Conservation (phyloP, 2,113 vertebrate genomes). For the Hiodon tergisus region DNA sequence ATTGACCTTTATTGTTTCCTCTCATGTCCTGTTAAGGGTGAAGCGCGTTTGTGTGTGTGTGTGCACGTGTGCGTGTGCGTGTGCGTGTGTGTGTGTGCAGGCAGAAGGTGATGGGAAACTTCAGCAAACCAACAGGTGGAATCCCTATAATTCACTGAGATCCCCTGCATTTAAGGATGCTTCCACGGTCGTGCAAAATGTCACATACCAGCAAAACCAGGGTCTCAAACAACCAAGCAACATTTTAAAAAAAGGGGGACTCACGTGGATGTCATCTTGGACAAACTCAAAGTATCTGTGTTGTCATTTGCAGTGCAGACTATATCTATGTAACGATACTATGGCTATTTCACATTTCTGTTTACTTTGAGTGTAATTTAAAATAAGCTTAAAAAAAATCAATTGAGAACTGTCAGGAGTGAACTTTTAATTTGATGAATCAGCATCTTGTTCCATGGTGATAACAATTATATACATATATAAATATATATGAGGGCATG, state of each 20-base stretch:
- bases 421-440: conserved; percentile 74
- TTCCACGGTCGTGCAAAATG: conserved; percentile 5
- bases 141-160: conserved; percentile 27
- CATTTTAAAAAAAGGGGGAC: neutral
- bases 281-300: conserved; percentile 63
- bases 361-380: conserved; percentile 76
- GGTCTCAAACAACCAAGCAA: conserved; percentile 2
- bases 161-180: conserved; percentile 17
- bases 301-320: conserved; percentile 75
- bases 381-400: conserved; percentile 46
- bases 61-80: conserved; percentile 31
- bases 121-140: neutral
- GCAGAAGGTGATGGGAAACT: neutral
- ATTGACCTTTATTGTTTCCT: conserved; percentile 26
- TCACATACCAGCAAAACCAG: conserved; percentile 5
- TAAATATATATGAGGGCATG: conserved; percentile 93
- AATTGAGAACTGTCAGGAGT: conserved; percentile 72
- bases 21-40: conserved; percentile 8
- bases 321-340: conserved; percentile 73
- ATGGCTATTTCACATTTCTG: conserved; percentile 62
- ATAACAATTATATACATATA: conserved; percentile 73
- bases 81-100: conserved; percentile 29
- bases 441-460: conserved; percentile 92
- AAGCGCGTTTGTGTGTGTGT: conserved; percentile 12
- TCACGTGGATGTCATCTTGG: conserved; percentile 44